phyloP scores from a whole-genome alignment of 2,797 vertebrate genomes.

The Rhincodon typus region DNA sequence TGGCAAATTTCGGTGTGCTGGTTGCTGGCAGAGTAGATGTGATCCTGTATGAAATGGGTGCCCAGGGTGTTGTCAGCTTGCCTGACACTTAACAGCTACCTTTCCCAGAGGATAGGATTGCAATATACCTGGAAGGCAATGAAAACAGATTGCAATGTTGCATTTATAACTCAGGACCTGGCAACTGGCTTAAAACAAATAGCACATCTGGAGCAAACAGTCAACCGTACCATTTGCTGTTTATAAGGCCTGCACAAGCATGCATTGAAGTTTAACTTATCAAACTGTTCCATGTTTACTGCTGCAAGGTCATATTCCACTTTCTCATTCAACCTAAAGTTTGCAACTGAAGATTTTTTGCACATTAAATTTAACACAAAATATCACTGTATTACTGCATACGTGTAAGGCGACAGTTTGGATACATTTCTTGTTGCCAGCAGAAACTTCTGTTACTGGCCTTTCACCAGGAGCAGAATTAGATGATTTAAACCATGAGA shows the following conservation, averaged over 20 bases:
- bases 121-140: neutral
- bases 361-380: too few relatives aligned
- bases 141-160: neutral
- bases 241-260: neutral
- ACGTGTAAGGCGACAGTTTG: too few relatives aligned
- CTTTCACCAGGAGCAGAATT: too few relatives aligned
- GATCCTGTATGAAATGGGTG: neutral
- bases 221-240: neutral
- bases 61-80: neutral
- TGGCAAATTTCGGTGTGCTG: neutral
- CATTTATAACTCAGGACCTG: neutral
- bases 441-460: neutral
- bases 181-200: neutral
- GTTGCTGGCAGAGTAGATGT: neutral
- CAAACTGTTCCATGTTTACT: neutral
- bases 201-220: neutral
- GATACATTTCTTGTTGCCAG: neutral
- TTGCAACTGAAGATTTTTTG: too few relatives aligned
- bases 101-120: neutral
- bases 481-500: too few relatives aligned
- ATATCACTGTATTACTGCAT: too few relatives aligned
- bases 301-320: too few relatives aligned
- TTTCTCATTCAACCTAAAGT: too few relatives aligned
- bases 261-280: neutral
- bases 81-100: neutral